Evolutionary conservation across 2,888 invertebrate genomes (phyloP).

Genomic region (Brenthis daphne): DNA sequence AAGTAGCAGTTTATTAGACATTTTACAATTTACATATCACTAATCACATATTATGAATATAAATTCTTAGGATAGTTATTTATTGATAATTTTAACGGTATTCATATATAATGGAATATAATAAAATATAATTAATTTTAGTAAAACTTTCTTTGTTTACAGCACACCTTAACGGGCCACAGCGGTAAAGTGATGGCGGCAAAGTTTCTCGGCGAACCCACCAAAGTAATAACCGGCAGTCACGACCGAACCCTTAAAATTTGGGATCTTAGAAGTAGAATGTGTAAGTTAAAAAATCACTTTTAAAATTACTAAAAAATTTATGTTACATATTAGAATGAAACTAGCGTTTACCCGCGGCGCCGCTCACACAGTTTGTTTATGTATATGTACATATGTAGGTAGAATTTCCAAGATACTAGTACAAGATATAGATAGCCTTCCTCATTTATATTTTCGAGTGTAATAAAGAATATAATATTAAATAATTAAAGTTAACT

Average conservation of each 20-base stretch:
- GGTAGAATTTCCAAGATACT: no score
- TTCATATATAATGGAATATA: not conserved
- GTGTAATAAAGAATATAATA: no score
- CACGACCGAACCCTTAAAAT: conserved; percentile 98
- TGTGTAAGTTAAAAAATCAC: conserved; percentile 60
- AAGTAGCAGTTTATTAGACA: not conserved
- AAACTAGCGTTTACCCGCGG: no score
- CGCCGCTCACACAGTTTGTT: no score
- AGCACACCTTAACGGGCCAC: conserved; percentile 97
- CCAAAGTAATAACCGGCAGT: conserved; percentile 98
- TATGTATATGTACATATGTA: no score
- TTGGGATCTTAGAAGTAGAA: conserved; percentile 97
- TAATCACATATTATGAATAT: not conserved
- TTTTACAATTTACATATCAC: not conserved
- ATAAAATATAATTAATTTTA: not conserved
- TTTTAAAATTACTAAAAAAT: no score
- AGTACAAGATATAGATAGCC: no score
- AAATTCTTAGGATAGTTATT: not conserved
- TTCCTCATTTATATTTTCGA: no score
- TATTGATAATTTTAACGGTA: not conserved
- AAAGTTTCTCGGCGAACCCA: conserved; percentile 95
- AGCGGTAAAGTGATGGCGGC: conserved; percentile 99
- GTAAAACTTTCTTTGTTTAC: conserved; percentile 43
- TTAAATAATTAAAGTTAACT: no score
- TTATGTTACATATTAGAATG: no score